Conservation (phyloP, 2,113 vertebrate genomes). For the Furnarius figulus region DNA sequence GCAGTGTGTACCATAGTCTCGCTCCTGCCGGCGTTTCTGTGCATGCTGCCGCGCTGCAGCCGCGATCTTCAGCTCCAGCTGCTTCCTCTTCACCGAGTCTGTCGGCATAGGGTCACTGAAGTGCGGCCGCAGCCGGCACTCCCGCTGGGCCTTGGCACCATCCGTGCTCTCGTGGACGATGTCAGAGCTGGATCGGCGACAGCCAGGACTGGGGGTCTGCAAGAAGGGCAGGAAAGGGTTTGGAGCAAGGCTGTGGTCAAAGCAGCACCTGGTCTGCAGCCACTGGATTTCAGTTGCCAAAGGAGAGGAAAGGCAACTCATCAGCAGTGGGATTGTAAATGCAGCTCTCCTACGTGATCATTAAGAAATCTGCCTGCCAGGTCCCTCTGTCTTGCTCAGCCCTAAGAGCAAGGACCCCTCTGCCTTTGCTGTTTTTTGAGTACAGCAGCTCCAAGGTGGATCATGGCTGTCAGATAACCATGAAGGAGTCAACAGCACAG, state of each 20-base stretch:
- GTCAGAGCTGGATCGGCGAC: conserved; percentile 86
- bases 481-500: not conserved
- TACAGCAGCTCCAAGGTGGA: fast-evolving
- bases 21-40: conserved; percentile 80
- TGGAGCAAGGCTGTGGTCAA: not conserved
- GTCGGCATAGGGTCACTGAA: conserved; percentile 89
- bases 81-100: conserved; percentile 86
- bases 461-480: not conserved
- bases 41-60: conserved; percentile 81
- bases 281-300: not conserved
- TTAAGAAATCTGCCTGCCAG: not conserved
- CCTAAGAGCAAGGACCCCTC: not conserved
- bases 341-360: not conserved
- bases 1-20: conserved; percentile 62
- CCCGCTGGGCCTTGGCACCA: conserved; percentile 83
- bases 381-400: not conserved
- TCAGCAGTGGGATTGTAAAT: not conserved
- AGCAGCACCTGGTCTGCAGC: not conserved
- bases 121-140: conserved; percentile 86
- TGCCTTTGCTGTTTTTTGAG: not conserved
- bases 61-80: conserved; percentile 91
- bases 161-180: conserved; percentile 82
- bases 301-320: not conserved
- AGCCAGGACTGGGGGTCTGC: conserved; percentile 74
- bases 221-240: not conserved